Percentiles rank a stretch among this genome's conserved stretches.
Conservation (phyloP, 1,140 invertebrate genomes). For the Zophobas morio region DNA sequence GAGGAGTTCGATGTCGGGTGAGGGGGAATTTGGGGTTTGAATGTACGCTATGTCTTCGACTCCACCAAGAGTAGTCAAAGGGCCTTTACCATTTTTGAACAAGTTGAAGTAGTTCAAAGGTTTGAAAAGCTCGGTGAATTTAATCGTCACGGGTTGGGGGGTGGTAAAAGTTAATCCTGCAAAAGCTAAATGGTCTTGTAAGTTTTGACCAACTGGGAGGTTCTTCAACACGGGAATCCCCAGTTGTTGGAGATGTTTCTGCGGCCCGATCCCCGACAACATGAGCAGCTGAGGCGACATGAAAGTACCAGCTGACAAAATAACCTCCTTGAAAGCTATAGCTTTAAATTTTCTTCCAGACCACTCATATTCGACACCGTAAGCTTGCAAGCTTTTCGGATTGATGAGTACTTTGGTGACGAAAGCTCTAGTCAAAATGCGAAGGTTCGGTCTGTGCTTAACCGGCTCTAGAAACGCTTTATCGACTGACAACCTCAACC, state of each 20-base stretch:
- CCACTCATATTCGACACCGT: slow-evolving; percentile 86
- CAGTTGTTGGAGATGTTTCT: slow-evolving; percentile 68
- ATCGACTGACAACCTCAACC: slow-evolving; percentile 86
- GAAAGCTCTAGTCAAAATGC: slow-evolving; percentile 85
- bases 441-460: slow-evolving; percentile 83
- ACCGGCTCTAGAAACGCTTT: slow-evolving; percentile 89
- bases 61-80: slow-evolving; percentile 64
- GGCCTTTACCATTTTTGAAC: slow-evolving; percentile 45
- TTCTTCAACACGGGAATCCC: slow-evolving; percentile 66
- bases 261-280: slow-evolving; percentile 84
- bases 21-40: no score
- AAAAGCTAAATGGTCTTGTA: slow-evolving; percentile 75
- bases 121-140: slow-evolving; percentile 62
- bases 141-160: slow-evolving; percentile 68
- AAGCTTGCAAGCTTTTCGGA: slow-evolving; percentile 78
- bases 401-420: slow-evolving; percentile 88
- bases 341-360: slow-evolving; percentile 79
- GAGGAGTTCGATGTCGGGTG: slow-evolving; percentile 74
- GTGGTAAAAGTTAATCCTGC: slow-evolving; percentile 75
- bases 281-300: slow-evolving; percentile 90
- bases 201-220: slow-evolving; percentile 70
- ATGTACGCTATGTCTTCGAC: slow-evolving; percentile 63
- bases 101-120: slow-evolving; percentile 61
- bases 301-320: slow-evolving; percentile 87
- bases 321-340: slow-evolving; percentile 85